phyloP scores from a whole-genome alignment of 2,888 invertebrate species.

The Trachelus troglodyta region DNA sequence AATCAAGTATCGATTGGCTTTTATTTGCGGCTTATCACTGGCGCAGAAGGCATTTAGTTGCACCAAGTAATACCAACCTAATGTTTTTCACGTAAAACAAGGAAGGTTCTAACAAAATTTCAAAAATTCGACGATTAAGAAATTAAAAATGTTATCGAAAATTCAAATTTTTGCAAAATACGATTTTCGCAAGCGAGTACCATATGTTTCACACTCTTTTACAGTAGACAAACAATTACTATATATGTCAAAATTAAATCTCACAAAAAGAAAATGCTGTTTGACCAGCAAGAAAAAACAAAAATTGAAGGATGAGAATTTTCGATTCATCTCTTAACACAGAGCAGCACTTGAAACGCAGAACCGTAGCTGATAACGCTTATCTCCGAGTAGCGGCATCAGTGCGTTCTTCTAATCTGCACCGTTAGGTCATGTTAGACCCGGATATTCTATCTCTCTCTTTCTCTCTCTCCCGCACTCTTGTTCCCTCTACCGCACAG shows the following conservation, averaged over 20 bases:
- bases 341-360: constrained; percentile 6
- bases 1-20: neutral
- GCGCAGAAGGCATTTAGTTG: neutral
- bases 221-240: neutral
- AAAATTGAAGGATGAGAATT: neutral
- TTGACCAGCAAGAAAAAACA: neutral
- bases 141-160: neutral
- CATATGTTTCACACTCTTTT: neutral
- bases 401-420: neutral
- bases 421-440: neutral
- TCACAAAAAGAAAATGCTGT: neutral
- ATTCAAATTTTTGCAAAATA: neutral
- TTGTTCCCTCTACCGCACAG: neutral
- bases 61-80: neutral
- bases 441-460: neutral
- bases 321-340: constrained; percentile 1
- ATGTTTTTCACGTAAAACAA: neutral
- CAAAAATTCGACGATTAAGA: neutral
- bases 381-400: neutral
- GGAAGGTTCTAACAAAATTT: neutral
- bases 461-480: neutral
- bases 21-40: neutral
- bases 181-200: neutral
- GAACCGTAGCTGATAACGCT: neutral
- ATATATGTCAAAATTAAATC: neutral